Conservation (phyloP, 2,797 vertebrate species). For the Spondyliosoma cantharus region DNA sequence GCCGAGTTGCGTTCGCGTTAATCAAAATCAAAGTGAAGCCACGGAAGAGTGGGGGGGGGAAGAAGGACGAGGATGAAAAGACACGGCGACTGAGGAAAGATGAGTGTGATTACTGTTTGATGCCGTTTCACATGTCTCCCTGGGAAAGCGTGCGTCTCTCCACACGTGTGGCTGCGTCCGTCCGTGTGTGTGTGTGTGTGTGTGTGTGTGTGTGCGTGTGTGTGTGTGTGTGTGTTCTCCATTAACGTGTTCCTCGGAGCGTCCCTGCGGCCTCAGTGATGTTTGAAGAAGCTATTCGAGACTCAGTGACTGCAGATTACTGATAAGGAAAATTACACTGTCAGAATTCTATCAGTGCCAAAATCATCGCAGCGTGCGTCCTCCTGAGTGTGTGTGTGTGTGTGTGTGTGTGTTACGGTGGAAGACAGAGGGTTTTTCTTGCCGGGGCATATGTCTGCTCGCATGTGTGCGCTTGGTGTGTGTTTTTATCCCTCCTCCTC, state of each 20-base stretch:
- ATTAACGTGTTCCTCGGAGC: constrained; percentile 30
- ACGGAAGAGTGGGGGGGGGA: not conserved
- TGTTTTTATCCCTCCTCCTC: constrained; percentile 58
- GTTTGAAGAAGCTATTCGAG: constrained; percentile 54
- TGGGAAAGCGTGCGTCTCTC: not conserved
- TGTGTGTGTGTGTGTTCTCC: constrained; percentile 17
- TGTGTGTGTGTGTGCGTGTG: not conserved
- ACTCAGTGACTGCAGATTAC: constrained; percentile 51
- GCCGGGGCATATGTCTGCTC: constrained; percentile 55
- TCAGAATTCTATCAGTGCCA: constrained; percentile 54
- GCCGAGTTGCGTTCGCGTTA: constrained; percentile 3
- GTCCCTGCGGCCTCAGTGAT: constrained; percentile 1
- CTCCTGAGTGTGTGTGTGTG: not conserved
- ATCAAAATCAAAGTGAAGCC: constrained; percentile 30
- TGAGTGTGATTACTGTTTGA: not conserved
- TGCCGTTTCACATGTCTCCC: not conserved
- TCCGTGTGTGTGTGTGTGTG: not conserved
- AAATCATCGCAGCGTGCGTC: constrained; percentile 31
- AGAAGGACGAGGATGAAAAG: constrained; percentile 28
- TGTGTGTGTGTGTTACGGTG: not conserved
- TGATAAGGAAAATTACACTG: constrained; percentile 64
- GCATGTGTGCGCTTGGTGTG: constrained; percentile 6
- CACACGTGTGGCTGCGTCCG: too few relatives aligned
- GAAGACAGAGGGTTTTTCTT: constrained; percentile 45
- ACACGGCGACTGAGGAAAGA: not conserved